Conservation (phyloP, 2,888 invertebrate genomes). For the Eilema griseolum region DNA sequence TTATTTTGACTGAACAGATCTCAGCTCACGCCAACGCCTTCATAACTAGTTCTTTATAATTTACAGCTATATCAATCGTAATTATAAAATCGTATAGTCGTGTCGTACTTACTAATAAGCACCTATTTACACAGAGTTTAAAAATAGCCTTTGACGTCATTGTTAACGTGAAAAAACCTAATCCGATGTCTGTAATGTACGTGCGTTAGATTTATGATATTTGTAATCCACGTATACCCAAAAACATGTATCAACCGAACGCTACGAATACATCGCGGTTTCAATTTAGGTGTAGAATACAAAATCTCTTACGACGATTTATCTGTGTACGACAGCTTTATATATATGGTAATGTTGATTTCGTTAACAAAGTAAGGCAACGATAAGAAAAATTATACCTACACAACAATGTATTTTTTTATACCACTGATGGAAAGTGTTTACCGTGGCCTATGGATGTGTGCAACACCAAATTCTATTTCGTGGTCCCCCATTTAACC, state of each 20-base stretch:
- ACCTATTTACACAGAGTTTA: background rate
- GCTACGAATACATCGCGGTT: constrained; percentile 6
- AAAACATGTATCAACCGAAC: constrained; percentile 19
- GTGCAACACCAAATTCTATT: too few species aligned
- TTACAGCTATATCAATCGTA: background rate
- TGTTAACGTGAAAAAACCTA: background rate
- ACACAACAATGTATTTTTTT: constrained; percentile 37
- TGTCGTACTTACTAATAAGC: background rate
- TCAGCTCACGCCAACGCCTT: too few species aligned
- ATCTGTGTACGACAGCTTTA: constrained; percentile 37
- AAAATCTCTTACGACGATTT: constrained; percentile 33
- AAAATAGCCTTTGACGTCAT: background rate
- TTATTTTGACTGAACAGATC: too few species aligned
- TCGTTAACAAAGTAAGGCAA: constrained; percentile 25
- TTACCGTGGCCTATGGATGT: too few species aligned
- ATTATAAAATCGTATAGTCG: background rate
- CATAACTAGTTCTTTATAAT: background rate
- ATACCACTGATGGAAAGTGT: too few species aligned
- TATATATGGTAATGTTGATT: constrained; percentile 42
- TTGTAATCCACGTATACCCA: background rate
- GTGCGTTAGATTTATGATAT: constrained; percentile 6
- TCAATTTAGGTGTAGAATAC: constrained; percentile 25
- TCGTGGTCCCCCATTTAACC: constrained; percentile 27
- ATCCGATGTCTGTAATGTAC: constrained; percentile 1
- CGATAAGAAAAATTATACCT: constrained; percentile 36